Evolutionary conservation across 2,888 invertebrate genomes (phyloP), one percentile per base, ranked within the genome.

Genomic region (Chrysomela aeneicollis): DNA sequence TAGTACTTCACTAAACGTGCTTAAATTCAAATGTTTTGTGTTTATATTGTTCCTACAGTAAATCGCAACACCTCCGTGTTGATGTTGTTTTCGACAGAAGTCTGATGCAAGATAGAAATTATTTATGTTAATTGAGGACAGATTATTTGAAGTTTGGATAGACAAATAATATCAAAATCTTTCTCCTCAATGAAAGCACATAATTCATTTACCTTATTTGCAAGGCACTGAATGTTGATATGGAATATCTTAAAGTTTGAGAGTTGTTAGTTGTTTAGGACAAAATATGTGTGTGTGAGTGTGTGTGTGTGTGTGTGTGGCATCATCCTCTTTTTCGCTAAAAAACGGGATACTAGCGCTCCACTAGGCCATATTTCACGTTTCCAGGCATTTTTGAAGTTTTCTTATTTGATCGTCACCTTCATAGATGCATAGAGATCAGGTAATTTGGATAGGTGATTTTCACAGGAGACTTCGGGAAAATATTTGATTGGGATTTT

Each of bases 141-240:
- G 18, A 18, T 53, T 53, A 35, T 35, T 21, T 12, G 53, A 1
- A 18, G 53, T 35, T 53, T 19, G 18, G 19, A 18, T 35, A 53
- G 53, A 53, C 53, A 35, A 53, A 53, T 53, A 19, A 53, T 35
- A 53, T 35, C 35, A 19, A 53, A 53, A 35, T 53, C 53, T 17
- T 17, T 35, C 32, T 35, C 15, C 19, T 53, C 35, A 53, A 35
- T 53, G 17, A 35, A 53, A 53, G 35, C 10, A 35, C 35, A 35
- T 18, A 53, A 35, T 53, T 32, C 53, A 17, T 53, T 53, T 21
- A 53, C 53, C 19, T 53, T 53, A 18, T 53, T 35, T 17, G 53
- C 53, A 17, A 53, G 8, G 15, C 53, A 53, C 17, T 53, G 53
- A 35, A 53, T 53, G 18, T 53, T 53, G 4, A 53, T 18, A 53